Evolutionary conservation across 1,140 invertebrate species (phyloP).

Genomic region (Listronotus bonariensis): DNA sequence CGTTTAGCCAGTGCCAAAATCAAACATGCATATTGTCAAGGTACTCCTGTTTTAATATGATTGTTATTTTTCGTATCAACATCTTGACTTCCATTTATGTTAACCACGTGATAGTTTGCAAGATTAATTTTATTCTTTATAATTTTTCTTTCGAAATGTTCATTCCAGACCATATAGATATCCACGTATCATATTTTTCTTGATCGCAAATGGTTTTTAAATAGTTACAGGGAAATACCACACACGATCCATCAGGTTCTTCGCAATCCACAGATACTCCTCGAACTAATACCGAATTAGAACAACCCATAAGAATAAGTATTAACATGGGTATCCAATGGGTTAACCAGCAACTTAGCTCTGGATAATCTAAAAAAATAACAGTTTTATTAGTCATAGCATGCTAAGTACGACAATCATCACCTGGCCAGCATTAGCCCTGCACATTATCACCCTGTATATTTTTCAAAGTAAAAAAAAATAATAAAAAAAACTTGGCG

Average conservation of each 20-base stretch:
- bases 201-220: constrained; percentile 76
- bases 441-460: too few species aligned
- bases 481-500: too few species aligned
- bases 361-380: constrained; percentile 62
- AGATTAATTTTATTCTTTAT: neutral
- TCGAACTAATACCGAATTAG: constrained; percentile 80
- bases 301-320: constrained; percentile 77
- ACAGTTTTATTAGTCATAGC: neutral
- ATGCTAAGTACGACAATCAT: too few species aligned
- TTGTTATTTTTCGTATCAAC: constrained; percentile 13
- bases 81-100: constrained; percentile 10
- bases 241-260: constrained; percentile 76
- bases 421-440: too few species aligned
- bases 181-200: constrained; percentile 52
- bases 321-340: constrained; percentile 73
- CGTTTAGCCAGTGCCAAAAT: too few species aligned
- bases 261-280: constrained; percentile 85
- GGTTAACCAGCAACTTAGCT: constrained; percentile 77
- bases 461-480: too few species aligned
- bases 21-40: constrained; percentile 2
- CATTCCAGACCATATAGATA: constrained; percentile 18
- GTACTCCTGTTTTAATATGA: constrained; percentile 11
- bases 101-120: constrained; percentile 21
- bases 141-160: neutral
- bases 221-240: constrained; percentile 80